Evolutionary conservation across 2,113 vertebrate genomes (phyloP).

Genomic region (Balaeniceps rex): DNA sequence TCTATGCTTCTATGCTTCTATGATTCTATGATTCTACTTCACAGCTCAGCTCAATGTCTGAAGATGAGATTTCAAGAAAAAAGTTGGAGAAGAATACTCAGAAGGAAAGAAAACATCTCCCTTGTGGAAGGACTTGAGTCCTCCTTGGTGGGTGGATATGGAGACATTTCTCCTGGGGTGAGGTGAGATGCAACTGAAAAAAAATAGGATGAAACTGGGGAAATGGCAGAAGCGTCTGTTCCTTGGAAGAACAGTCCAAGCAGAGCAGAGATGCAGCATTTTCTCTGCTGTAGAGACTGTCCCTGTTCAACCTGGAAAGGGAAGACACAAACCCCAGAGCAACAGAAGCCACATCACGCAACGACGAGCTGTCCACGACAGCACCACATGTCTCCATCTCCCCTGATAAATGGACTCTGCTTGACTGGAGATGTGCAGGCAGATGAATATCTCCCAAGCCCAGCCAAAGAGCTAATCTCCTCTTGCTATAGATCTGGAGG

Average conservation of each 20-base stretch:
- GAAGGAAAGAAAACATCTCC: not conserved
- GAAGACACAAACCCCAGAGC: not conserved
- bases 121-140: not conserved
- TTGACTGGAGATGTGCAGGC: not conserved
- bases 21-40: no score
- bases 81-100: not conserved
- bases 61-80: not conserved
- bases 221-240: not conserved
- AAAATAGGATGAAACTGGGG: not conserved
- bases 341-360: not conserved
- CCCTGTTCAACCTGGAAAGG: not conserved
- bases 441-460: conserved; percentile 1
- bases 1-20: no score
- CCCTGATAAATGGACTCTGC: not conserved
- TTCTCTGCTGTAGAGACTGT: not conserved
- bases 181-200: not conserved
- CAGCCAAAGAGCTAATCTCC: conserved; percentile 47
- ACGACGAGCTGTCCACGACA: not conserved
- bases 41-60: not conserved
- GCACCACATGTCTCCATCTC: not conserved
- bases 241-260: not conserved
- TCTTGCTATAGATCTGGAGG: conserved; percentile 36
- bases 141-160: not conserved
- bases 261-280: not conserved
- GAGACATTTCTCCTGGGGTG: not conserved